phyloP scores from a whole-genome alignment of 1,140 invertebrate species.

The Neotoxoptera formosana region DNA sequence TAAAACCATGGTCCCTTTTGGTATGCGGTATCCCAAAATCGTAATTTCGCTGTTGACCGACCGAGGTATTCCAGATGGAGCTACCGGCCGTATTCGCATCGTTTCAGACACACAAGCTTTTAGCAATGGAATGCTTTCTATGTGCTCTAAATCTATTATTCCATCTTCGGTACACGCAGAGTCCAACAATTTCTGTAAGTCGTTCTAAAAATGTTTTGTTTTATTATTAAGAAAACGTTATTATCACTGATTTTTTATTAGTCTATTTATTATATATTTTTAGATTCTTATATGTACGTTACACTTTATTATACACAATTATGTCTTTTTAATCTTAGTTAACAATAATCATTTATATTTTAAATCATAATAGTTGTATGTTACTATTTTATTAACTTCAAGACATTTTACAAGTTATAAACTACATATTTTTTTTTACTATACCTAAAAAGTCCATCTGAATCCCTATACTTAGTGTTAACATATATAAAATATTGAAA shows the following conservation, averaged over 20 bases:
- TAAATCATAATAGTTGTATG: not conserved
- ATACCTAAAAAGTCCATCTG: not conserved
- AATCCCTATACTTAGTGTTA: not conserved
- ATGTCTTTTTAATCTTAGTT: not conserved
- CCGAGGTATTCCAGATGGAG: conserved; percentile 85
- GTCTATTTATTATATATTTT: not conserved
- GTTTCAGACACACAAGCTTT: conserved; percentile 77
- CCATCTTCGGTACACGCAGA: conserved; percentile 63
- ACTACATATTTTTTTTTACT: not conserved
- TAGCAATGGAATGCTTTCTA: conserved; percentile 66
- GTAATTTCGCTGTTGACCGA: conserved; percentile 73
- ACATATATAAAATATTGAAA: not conserved
- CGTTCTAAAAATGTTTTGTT: conserved; percentile 65
- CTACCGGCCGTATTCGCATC: conserved; percentile 79
- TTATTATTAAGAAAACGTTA: not conserved
- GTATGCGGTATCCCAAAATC: conserved; percentile 71
- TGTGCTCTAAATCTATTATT: conserved; percentile 65
- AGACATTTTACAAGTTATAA: not conserved
- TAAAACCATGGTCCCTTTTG: conserved; percentile 72
- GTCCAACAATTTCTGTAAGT: conserved; percentile 68
- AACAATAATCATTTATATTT: not conserved
- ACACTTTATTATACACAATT: not conserved
- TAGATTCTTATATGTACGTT: not conserved
- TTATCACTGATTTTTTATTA: not conserved
- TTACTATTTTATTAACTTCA: not conserved